phyloP scores from a whole-genome alignment of 2,113 vertebrate species.

The Mus spicilegus region DNA sequence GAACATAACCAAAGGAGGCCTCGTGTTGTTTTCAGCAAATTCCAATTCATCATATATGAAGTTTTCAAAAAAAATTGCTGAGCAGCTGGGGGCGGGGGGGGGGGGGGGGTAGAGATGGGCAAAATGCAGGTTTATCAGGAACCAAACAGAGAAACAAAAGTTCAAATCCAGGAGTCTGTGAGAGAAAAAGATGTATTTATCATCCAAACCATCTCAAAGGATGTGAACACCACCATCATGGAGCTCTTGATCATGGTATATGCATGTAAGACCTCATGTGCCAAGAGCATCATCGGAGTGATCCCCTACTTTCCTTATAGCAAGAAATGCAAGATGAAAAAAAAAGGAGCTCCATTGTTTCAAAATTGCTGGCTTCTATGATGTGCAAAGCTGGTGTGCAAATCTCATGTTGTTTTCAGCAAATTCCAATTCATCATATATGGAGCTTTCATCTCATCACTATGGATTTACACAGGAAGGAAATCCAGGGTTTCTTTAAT shows the following conservation, averaged over 20 bases:
- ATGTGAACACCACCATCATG: conserved; percentile 97
- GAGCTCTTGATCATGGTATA: conserved; percentile 99
- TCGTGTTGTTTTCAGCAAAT: conserved; percentile 98
- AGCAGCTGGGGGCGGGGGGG: conserved; percentile 94
- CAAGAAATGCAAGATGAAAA: conserved; percentile 99
- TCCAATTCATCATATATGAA: conserved; percentile 96
- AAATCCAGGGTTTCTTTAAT: conserved; percentile 99
- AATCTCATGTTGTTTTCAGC: too few species aligned
- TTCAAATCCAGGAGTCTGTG: too few species aligned
- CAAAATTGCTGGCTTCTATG: conserved; percentile 98
- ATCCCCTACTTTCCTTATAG: conserved; percentile 99
- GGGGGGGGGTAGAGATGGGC: conserved; percentile 89
- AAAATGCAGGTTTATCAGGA: conserved; percentile 99
- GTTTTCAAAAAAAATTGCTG: conserved; percentile 95
- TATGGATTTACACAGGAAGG: conserved; percentile 99
- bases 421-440: too few species aligned
- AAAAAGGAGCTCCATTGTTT: conserved; percentile 97
- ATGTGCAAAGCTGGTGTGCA: conserved; percentile 95
- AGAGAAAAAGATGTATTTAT: too few species aligned
- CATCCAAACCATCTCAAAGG: conserved; percentile 56
- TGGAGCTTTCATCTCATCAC: conserved; percentile 92
- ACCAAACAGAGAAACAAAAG: conserved; percentile 90
- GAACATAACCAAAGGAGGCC: conserved; percentile 96
- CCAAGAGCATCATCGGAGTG: conserved; percentile 97
- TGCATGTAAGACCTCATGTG: conserved; percentile 96